Percentiles rank a stretch among this genome's conserved stretches.
Conservation (phyloP, 2,888 invertebrate genomes). For the Aleiodes testaceus region DNA sequence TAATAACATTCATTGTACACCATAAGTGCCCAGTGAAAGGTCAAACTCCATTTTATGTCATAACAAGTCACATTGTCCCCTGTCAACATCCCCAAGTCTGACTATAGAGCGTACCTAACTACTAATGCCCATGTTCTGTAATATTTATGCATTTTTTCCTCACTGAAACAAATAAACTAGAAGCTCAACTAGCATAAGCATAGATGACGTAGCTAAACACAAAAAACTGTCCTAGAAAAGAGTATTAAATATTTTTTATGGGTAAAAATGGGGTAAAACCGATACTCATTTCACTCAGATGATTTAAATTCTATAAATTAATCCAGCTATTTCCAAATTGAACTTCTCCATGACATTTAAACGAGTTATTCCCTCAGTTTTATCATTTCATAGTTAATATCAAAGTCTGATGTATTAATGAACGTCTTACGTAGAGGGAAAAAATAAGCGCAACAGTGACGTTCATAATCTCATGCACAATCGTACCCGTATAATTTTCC, state of each 20-base stretch:
- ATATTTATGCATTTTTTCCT: neutral
- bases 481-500: slow-evolving; percentile 11
- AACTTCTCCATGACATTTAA: too few species aligned
- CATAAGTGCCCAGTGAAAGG: too few species aligned
- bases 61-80: neutral
- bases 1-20: too few species aligned
- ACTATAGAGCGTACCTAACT: slow-evolving; percentile 5
- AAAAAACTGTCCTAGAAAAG: too few species aligned
- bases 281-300: too few species aligned
- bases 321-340: too few species aligned
- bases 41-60: too few species aligned
- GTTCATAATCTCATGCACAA: slow-evolving; percentile 2
- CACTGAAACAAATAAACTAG: neutral
- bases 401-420: neutral
- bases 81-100: neutral
- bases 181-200: neutral
- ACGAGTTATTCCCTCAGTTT: too few species aligned
- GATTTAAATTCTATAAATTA: too few species aligned
- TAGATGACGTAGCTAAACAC: neutral
- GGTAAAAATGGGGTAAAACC: too few species aligned
- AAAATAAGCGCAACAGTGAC: neutral
- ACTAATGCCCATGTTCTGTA: neutral
- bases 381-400: too few species aligned
- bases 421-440: neutral
- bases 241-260: too few species aligned